Evolutionary conservation across 2,888 invertebrate species (phyloP), one percentile per base, ranked within the genome.

Genomic region (Cryptocheilus praepositus): DNA sequence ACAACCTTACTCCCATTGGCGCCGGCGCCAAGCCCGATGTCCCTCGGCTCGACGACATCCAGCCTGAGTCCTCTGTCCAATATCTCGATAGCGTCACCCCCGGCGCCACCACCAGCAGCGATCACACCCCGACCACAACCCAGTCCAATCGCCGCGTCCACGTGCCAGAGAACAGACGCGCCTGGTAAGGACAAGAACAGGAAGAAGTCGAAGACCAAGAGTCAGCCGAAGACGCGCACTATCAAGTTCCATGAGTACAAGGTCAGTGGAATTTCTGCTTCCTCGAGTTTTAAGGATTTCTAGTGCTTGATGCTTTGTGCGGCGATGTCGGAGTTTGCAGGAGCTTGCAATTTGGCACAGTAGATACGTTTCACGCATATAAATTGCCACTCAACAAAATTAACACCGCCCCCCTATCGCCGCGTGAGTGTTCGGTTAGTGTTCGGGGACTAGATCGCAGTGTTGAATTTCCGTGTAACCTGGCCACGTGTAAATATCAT

Each of bases 171-270:
- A 67, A 88, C 85, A 73, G 89, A 89, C 71, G 89, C 89, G n/a
- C 89, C 89, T 2, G 89, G 89, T 64, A 90, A 90, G 79, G 95
- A 95, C 89, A 95, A 93, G 89, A 95, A 94, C 86, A 89, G 92
- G 83, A 96, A 95, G 87, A 95, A 95, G 87, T 93, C 93, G 19
- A 96, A 96, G 87, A 93, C 94, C 49, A 96, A 96, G 89, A 92
- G 92, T 22, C 92, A 93, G 64, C 94, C 95, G 0, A 96, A 96
- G 89, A 92, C 95, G 19, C 92, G 95, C 80, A 95, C 95, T 63
- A 98, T 98, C 83, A 98, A 98, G 90, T 98, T 98, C 89, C 98
- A 98, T 89, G 98, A 98, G 89, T 96, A 97, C 89, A 96, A 96
- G 90, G 91, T 91, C 68, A 80, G 81, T 80, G 7, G 11, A 36